Percentiles rank a stretch among this genome's conserved stretches.
phyloP scores from a whole-genome alignment of 2,113 vertebrate genomes.

The Saguinus imperator region DNA sequence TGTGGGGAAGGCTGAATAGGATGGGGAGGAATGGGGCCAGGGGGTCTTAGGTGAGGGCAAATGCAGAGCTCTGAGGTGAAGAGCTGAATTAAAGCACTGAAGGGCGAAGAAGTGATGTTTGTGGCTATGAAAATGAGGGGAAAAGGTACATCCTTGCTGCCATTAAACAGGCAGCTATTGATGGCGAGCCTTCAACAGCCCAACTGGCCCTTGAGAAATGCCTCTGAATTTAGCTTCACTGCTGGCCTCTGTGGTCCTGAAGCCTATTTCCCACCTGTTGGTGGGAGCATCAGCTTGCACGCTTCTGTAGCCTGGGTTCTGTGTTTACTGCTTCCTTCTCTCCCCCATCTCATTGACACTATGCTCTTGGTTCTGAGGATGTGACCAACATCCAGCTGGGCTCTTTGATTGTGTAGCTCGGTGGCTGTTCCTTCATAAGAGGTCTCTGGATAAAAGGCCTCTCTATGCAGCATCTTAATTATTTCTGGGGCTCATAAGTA shows the following conservation, averaged over 20 bases:
- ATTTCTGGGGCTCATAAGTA: background rate
- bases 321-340: background rate
- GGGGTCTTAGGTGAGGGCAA: fast-evolving
- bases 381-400: background rate
- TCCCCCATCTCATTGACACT: background rate
- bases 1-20: background rate
- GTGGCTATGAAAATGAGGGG: background rate
- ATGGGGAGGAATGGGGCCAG: fast-evolving
- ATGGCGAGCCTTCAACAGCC: background rate
- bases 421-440: background rate
- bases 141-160: background rate
- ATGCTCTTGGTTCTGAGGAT: background rate
- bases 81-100: background rate
- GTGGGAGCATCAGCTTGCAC: too few relatives aligned
- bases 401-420: background rate
- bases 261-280: background rate
- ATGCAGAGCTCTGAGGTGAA: background rate
- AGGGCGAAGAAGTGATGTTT: background rate
- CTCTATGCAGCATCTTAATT: background rate
- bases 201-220: background rate
- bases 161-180: background rate
- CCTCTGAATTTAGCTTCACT: fast-evolving
- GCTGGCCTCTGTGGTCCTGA: background rate
- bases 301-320: background rate
- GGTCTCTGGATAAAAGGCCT: fast-evolving